These are phyloP conservation scores for Rhabdophis nuchalis DNA, from an alignment of 2,797 vertebrate genomes.

Conservation along the genomic window DNA sequence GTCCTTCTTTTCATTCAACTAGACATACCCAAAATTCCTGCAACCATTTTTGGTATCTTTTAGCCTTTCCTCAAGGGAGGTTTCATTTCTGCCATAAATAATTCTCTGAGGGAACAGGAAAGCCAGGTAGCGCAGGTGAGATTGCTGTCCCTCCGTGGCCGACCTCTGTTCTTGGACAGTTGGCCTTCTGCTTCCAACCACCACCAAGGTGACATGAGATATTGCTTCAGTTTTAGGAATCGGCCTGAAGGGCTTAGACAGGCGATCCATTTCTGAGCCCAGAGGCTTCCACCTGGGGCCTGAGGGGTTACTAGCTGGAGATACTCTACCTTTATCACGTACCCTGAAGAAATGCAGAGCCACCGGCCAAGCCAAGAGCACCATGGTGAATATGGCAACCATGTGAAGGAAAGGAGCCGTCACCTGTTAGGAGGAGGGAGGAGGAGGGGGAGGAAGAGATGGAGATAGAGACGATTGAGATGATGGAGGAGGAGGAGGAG, in stretches of 20 bases:
- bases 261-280: too few relatives aligned
- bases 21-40: too few relatives aligned
- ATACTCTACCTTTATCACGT: conserved; percentile 78
- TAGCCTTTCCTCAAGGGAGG: background rate
- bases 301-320: background rate
- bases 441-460: too few relatives aligned
- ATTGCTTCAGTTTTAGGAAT: background rate
- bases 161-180: background rate
- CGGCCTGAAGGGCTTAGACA: too few relatives aligned
- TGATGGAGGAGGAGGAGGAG: too few relatives aligned
- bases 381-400: conserved; percentile 74
- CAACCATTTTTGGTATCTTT: too few relatives aligned
- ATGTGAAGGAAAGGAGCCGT: conserved; percentile 87
- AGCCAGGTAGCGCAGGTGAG: background rate
- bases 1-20: too few relatives aligned
- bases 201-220: background rate
- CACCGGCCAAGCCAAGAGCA: conserved; percentile 84
- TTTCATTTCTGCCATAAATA: background rate
- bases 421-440: conserved; percentile 69
- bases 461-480: too few relatives aligned
- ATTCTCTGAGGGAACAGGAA: fast-evolving
- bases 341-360: conserved; percentile 80
- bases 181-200: background rate
- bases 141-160: too few relatives aligned
- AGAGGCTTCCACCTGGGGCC: background rate